Evolutionary conservation across 1,140 invertebrate species (phyloP).

Genomic region (Steinernema feltiae): DNA sequence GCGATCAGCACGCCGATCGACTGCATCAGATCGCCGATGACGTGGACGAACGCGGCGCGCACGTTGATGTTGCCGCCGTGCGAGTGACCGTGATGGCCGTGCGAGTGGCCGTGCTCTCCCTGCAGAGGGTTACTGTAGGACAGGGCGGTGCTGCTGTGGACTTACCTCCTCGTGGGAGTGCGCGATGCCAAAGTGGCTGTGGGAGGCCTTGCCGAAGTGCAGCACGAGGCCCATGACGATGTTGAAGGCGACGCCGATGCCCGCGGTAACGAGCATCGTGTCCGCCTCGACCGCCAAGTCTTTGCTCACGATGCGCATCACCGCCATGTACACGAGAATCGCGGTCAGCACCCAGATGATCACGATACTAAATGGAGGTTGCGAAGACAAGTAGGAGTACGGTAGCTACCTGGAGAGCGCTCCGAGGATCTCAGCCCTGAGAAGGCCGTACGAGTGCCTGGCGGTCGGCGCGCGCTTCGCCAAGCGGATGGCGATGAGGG

Average conservation of each 20-base stretch:
- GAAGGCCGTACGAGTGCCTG: slow-evolving; percentile 17
- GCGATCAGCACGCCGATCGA: slow-evolving; percentile 87
- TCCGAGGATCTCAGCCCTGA: neutral
- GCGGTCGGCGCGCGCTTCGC: slow-evolving; percentile 77
- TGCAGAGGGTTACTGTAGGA: too few species aligned
- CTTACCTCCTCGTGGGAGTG: slow-evolving; percentile 28
- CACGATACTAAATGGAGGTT: slow-evolving; percentile 86
- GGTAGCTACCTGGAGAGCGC: slow-evolving; percentile 7
- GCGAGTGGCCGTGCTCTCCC: slow-evolving; percentile 61
- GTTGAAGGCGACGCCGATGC: slow-evolving; percentile 81
- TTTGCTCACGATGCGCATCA: slow-evolving; percentile 72
- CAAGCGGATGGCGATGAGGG: slow-evolving; percentile 83
- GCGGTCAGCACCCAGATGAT: slow-evolving; percentile 96
- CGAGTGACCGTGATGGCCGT: slow-evolving; percentile 17
- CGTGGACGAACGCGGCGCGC: slow-evolving; percentile 90
- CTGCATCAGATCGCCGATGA: slow-evolving; percentile 89
- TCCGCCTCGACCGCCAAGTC: slow-evolving; percentile 74
- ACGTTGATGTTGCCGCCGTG: slow-evolving; percentile 70
- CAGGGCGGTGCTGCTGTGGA: too few species aligned
- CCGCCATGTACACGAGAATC: slow-evolving; percentile 81
- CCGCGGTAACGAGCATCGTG: slow-evolving; percentile 89
- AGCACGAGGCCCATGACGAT: slow-evolving; percentile 70
- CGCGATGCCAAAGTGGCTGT: slow-evolving; percentile 40
- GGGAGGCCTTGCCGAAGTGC: slow-evolving; percentile 63
- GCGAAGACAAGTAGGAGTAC: slow-evolving; percentile 62